phyloP scores from a whole-genome alignment of 2,797 vertebrate genomes.

The Tinamus major region DNA sequence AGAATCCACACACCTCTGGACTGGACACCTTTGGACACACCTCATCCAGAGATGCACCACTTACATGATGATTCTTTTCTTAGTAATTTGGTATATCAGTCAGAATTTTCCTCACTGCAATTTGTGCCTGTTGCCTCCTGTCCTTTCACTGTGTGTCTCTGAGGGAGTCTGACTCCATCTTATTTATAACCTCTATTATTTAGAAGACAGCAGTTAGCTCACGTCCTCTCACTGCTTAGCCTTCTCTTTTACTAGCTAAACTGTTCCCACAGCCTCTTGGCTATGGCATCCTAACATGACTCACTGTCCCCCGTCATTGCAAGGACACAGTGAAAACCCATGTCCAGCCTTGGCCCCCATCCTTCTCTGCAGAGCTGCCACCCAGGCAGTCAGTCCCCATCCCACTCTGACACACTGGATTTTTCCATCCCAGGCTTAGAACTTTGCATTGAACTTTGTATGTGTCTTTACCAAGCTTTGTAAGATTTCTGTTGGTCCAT shows the following conservation, averaged over 20 bases:
- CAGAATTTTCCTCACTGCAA: background rate
- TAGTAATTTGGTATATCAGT: background rate
- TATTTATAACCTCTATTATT: background rate
- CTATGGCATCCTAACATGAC: no score
- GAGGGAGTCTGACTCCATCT: background rate
- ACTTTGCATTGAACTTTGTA: no score
- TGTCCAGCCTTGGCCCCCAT: no score
- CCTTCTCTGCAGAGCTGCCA: no score
- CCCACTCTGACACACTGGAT: background rate
- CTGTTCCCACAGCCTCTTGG: no score
- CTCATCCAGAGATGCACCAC: background rate
- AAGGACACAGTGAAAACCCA: no score
- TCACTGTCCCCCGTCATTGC: no score
- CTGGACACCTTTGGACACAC: background rate
- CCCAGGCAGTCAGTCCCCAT: background rate
- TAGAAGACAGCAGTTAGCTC: background rate
- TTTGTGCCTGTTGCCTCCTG: background rate
- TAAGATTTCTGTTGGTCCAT: background rate
- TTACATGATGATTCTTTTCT: background rate
- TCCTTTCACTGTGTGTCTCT: background rate
- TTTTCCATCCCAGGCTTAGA: background rate
- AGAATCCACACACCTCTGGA: background rate
- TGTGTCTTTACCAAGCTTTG: no score
- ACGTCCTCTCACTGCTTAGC: no score
- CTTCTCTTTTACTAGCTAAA: no score